These are phyloP conservation scores for Engraulis encrasicolus DNA, from an alignment of 2,113 vertebrate species.

Conservation along the genomic window DNA sequence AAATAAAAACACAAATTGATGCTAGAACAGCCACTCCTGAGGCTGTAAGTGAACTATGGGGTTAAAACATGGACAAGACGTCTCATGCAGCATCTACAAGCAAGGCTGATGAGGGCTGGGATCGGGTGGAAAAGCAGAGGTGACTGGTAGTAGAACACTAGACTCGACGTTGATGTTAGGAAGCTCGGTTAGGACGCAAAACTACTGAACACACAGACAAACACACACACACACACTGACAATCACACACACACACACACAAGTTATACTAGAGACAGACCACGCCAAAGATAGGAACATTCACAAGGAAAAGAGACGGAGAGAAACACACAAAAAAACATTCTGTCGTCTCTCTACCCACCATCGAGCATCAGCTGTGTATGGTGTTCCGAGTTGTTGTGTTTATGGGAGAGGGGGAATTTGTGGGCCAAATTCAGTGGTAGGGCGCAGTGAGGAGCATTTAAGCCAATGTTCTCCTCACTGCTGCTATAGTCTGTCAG, in stretches of 20 bases:
- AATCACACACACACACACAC: background rate
- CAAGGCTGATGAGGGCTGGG: background rate
- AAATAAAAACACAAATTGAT: too few species aligned
- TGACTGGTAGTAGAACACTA: background rate
- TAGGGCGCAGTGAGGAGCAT: slow-evolving; percentile 71
- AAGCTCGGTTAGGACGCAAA: too few species aligned
- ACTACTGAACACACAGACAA: background rate
- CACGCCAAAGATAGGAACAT: background rate
- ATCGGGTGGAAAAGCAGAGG: background rate
- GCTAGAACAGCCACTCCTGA: background rate
- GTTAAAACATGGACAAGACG: background rate
- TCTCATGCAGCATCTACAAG: background rate
- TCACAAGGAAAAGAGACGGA: background rate
- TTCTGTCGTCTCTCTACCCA: slow-evolving; percentile 46
- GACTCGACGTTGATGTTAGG: background rate
- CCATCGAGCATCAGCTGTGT: slow-evolving; percentile 65
- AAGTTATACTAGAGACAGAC: background rate
- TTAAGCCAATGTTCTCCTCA: slow-evolving; percentile 78
- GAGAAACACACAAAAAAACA: background rate
- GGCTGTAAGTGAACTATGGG: background rate
- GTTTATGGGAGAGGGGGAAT: slow-evolving; percentile 68
- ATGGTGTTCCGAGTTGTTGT: slow-evolving; percentile 68
- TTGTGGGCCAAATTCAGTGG: slow-evolving; percentile 70
- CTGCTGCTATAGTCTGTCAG: slow-evolving; percentile 79
- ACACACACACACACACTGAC: background rate